A percentile compares a stretch with the other conserved stretches of the same genome.
These are phyloP conservation scores for Leptonema lineaticorne DNA, from an alignment of 1,140 invertebrate genomes.

Conservation along the genomic window DNA sequence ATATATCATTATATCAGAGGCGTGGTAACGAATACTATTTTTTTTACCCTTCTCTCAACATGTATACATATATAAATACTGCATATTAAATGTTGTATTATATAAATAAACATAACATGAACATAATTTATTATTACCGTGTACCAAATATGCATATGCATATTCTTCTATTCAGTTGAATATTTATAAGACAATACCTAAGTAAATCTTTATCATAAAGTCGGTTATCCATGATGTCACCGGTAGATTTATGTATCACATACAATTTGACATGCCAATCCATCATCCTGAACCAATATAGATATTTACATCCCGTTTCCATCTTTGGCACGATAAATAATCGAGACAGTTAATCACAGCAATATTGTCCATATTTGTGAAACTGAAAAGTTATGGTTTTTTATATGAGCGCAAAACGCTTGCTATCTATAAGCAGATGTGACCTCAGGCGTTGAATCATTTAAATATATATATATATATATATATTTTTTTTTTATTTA, in stretches of 20 bases:
- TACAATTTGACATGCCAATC: neutral
- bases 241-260: neutral
- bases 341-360: neutral
- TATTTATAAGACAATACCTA: no score
- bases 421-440: neutral
- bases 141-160: no score
- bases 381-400: neutral
- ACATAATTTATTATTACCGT: no score
- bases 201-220: no score
- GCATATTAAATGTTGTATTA: no score
- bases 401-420: neutral
- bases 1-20: no score
- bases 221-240: constrained; percentile 13
- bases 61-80: no score
- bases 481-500: neutral
- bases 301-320: constrained; percentile 1
- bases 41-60: no score
- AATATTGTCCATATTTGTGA: neutral
- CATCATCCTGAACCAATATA: neutral
- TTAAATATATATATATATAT: no score
- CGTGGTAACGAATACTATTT: no score
- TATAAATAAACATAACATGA: no score
- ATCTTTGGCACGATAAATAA: neutral
- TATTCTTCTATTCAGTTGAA: no score
- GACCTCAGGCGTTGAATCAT: neutral